Evolutionary conservation across 2,888 invertebrate species (phyloP), one percentile per base, ranked within the genome.

Genomic region (Hemithea aestivaria): DNA sequence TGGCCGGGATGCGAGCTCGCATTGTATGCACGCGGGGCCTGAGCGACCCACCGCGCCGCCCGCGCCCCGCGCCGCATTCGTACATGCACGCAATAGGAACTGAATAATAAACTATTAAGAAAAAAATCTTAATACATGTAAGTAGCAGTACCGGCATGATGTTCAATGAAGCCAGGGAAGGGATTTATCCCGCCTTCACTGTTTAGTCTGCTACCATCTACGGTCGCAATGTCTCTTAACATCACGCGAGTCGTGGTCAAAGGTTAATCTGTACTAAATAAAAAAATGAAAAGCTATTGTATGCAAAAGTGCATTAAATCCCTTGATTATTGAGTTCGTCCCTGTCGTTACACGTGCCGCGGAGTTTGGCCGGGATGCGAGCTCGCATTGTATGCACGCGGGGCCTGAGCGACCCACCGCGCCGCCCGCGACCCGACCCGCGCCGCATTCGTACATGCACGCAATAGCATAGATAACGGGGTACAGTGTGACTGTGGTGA

Each of bases 291-390:
- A 33, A 20, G 10, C 24, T 20, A 33, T 25, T 23, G 11, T 32
- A 9, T 20, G 11, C 7, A 7, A 31, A 35, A 40, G 24, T 22
- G 38, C 46, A 59, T 56, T 4, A 16, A 16, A 34, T 50, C 45
- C 48, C 61, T 68, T 59, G 57, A 60, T 21, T 24, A 37, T 55
- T 39, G 16, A 76, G 62, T 85, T 69, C 82, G 77, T 58, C 68
- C 55, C 85, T 77, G 83, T 56, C 48, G 66, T 83, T 87, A 85
- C 85, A 87, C 85, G 85, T 84, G 85, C 79, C 85, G 76, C 68
- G 53, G 57, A 66, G 69, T 72, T 73, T 70, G 76, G 66, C 71
- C 73, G 78, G 78, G 82, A 83, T 84, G 84, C 83, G 84, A 79
- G 80, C 74, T 76, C 77, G 71, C 81, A 80, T 82, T 84, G 85